phyloP scores from a whole-genome alignment of 2,113 vertebrate species.

The Phalacrocorax pelagicus region DNA sequence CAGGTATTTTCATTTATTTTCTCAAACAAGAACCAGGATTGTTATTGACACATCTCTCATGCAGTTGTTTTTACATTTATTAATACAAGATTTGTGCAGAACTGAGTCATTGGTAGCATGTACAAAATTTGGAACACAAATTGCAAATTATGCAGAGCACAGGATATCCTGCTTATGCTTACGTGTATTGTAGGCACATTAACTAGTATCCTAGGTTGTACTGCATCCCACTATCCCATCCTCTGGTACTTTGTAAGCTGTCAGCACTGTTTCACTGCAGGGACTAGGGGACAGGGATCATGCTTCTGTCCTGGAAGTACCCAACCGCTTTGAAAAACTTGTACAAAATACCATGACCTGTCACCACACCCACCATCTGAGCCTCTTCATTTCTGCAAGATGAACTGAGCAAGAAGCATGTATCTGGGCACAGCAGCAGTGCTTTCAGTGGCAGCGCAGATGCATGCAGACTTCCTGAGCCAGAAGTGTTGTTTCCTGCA shows the following conservation, averaged over 20 bases:
- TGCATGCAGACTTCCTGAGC: conserved; percentile 2
- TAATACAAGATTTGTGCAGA: background rate
- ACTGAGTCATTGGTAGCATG: background rate
- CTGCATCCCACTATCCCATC: background rate
- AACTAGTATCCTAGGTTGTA: background rate
- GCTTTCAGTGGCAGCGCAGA: background rate
- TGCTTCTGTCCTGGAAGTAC: background rate
- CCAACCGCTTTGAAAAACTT: background rate
- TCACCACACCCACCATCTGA: background rate
- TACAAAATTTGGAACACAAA: background rate
- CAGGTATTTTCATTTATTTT: background rate
- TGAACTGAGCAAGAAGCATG: background rate
- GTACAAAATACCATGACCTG: background rate
- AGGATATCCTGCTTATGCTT: background rate
- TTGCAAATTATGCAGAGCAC: background rate
- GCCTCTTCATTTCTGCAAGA: background rate
- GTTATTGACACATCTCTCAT: background rate
- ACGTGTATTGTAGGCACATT: background rate
- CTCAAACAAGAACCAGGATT: background rate
- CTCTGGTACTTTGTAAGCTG: background rate
- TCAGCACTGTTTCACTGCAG: background rate
- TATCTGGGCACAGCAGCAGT: background rate
- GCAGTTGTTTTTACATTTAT: background rate
- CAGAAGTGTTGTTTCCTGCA: background rate
- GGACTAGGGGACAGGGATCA: background rate